Conservation (phyloP, 2,797 vertebrate genomes). For the Halcyon leucocephala region DNA sequence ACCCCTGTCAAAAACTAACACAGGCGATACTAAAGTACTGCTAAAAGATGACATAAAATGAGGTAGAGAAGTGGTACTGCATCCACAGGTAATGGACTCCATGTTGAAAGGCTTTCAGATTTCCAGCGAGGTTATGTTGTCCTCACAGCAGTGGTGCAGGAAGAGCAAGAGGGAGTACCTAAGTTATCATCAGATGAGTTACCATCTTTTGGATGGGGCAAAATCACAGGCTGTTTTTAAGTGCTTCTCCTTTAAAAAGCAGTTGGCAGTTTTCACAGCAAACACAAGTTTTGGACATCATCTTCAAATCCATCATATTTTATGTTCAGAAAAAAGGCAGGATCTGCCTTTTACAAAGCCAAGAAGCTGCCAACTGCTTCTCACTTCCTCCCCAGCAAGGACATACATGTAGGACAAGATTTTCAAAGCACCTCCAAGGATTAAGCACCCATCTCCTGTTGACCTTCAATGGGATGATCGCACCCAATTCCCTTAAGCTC, state of each 20-base stretch:
- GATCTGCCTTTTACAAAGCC: not conserved
- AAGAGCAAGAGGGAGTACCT: not conserved
- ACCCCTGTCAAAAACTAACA: not conserved
- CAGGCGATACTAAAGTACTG: not conserved
- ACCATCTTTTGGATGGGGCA: not conserved
- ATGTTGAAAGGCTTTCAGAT: not conserved
- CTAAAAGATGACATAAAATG: not conserved
- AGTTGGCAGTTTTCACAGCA: not conserved
- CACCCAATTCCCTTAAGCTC: slow-evolving; percentile 26
- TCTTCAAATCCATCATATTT: not conserved
- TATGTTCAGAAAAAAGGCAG: not conserved
- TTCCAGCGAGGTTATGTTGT: not conserved
- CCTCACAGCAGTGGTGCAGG: fast-evolving
- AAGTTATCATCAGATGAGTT: not conserved
- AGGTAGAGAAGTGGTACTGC: not conserved
- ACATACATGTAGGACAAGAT: not conserved
- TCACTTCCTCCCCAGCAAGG: not conserved
- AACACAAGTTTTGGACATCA: not conserved
- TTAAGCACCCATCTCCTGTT: slow-evolving; percentile 16
- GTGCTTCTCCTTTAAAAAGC: not conserved
- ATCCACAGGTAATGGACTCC: not conserved
- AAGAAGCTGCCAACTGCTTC: not conserved
- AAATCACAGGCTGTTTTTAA: not conserved
- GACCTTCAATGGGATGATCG: not conserved
- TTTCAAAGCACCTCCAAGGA: slow-evolving; percentile 34